Percentiles rank a stretch among this genome's conserved stretches.
These are phyloP conservation scores for Conomelus anceps DNA, from an alignment of 2,888 invertebrate genomes.

Conservation along the genomic window DNA sequence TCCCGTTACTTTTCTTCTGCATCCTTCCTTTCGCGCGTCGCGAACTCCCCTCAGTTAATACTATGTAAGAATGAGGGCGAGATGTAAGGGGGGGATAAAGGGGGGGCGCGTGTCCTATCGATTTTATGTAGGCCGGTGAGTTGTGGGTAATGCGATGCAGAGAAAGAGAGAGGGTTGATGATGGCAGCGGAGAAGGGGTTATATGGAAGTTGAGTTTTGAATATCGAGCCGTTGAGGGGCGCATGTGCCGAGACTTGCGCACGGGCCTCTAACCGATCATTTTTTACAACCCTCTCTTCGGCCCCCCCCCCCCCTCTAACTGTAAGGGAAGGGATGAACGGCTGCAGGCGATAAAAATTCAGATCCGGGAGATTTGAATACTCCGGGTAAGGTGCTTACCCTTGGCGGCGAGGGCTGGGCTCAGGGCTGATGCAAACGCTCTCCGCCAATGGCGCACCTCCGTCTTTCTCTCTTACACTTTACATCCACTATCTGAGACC, in stretches of 20 bases:
- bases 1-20: background rate
- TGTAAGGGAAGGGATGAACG: constrained; percentile 22
- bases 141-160: constrained; percentile 9
- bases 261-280: constrained; percentile 17
- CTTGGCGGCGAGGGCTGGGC: constrained; percentile 17
- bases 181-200: constrained; percentile 15
- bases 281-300: constrained; percentile 22
- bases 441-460: background rate
- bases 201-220: constrained; percentile 22
- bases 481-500: background rate
- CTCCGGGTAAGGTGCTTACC: background rate
- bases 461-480: background rate
- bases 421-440: background rate
- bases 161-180: background rate
- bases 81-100: background rate
- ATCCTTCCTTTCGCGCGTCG: background rate
- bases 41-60: background rate
- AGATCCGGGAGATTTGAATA: constrained; percentile 26
- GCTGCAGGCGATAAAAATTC: constrained; percentile 25
- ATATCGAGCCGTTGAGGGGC: constrained; percentile 22
- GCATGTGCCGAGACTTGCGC: constrained; percentile 21
- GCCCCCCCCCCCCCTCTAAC: background rate
- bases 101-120: constrained; percentile 5
- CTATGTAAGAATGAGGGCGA: background rate
- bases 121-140: constrained; percentile 11